Percentiles rank a stretch among this genome's conserved stretches.
Conservation (phyloP, 2,888 invertebrate genomes). For the Acanthosoma haemorrhoidale region DNA sequence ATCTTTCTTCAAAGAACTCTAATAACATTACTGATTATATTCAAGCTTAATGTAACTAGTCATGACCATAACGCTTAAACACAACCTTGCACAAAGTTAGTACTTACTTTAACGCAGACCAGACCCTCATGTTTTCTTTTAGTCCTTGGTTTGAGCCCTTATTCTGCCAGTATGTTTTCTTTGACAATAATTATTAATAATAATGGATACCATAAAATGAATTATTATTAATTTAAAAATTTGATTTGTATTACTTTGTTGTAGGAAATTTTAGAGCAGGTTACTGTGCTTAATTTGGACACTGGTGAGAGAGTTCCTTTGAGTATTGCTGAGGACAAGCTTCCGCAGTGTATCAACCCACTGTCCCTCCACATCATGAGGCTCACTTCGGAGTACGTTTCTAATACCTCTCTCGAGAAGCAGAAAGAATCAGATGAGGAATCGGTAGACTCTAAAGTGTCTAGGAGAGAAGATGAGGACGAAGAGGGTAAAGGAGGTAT, state of each 20-base stretch:
- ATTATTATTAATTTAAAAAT: neutral
- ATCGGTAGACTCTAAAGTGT: conserved; percentile 59
- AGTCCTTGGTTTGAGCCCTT: neutral
- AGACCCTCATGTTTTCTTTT: neutral
- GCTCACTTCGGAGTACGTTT: conserved; percentile 84
- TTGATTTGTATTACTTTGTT: conserved; percentile 24
- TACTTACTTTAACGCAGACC: neutral
- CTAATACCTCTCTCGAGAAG: conserved; percentile 57
- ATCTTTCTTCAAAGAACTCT: too few relatives aligned
- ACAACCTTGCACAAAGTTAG: too few relatives aligned
- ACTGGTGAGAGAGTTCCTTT: conserved; percentile 87
- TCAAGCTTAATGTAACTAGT: too few relatives aligned
- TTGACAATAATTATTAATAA: neutral
- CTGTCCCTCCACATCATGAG: conserved; percentile 91
- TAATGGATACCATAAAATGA: neutral
- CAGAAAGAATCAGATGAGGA: conserved; percentile 74
- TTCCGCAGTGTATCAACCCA: conserved; percentile 88
- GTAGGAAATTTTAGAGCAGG: conserved; percentile 85
- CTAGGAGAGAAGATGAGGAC: conserved; percentile 45
- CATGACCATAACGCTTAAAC: too few relatives aligned
- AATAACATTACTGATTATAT: too few relatives aligned
- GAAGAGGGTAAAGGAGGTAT: conserved; percentile 48
- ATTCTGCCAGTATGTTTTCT: neutral
- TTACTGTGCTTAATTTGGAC: conserved; percentile 56
- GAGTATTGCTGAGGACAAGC: conserved; percentile 88